Evolutionary conservation across 2,113 vertebrate genomes (phyloP).

Genomic region (Micromys minutus): DNA sequence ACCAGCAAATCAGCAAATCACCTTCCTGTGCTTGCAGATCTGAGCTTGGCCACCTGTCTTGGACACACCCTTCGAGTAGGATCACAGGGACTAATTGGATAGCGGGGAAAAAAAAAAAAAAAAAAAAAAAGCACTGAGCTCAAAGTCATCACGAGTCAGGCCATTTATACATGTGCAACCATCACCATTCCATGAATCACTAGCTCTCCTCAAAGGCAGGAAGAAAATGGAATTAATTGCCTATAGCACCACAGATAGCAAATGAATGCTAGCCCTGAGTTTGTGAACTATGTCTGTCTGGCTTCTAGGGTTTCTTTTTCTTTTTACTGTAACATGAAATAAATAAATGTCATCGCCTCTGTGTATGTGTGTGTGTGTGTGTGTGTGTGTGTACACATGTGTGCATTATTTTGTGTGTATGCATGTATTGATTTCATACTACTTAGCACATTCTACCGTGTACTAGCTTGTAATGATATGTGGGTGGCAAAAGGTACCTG

Average conservation of each 20-base stretch:
- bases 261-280: slow-evolving; percentile 40
- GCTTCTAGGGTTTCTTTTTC: slow-evolving; percentile 6
- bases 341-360: slow-evolving; percentile 37
- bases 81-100: not conserved
- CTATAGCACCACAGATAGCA: slow-evolving; percentile 29
- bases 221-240: not conserved
- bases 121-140: not conserved
- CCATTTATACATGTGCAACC: not conserved
- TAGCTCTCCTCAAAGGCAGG: not conserved
- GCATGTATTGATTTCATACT: not conserved
- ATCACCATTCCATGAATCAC: not conserved
- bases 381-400: no score
- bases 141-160: not conserved
- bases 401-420: no score
- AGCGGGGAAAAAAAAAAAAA: slow-evolving; percentile 34
- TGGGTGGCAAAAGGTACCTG: not conserved
- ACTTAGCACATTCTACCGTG: not conserved
- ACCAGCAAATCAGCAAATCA: not conserved
- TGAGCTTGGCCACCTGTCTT: not conserved
- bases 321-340: slow-evolving; percentile 6
- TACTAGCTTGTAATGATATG: not conserved
- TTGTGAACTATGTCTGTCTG: slow-evolving; percentile 44
- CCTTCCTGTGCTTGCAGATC: not conserved
- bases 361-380: not conserved
- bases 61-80: not conserved